phyloP scores from a whole-genome alignment of 2,797 vertebrate species.

The Gymnoscopelus microlampas region DNA sequence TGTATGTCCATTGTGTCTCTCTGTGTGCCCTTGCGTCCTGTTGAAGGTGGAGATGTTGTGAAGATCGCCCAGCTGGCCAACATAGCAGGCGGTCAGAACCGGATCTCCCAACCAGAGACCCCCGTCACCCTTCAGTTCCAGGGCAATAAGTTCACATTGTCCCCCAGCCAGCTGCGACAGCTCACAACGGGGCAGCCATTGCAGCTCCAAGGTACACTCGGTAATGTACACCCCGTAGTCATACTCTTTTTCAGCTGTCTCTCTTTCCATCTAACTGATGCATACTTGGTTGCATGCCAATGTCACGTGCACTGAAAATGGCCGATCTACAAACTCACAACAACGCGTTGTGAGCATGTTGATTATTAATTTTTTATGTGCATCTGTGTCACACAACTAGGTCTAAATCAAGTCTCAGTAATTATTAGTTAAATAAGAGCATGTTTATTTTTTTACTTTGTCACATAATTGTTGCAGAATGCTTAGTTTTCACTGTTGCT shows the following conservation, averaged over 20 bases:
- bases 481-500: too few relatives aligned
- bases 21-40: constrained; percentile 18
- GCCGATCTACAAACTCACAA: too few relatives aligned
- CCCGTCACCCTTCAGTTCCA: constrained; percentile 98
- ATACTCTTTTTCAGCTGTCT: constrained; percentile 25
- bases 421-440: background rate
- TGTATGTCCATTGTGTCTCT: background rate
- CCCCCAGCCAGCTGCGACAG: constrained; percentile 96
- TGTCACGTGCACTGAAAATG: too few relatives aligned
- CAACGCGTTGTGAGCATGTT: constrained; percentile 1
- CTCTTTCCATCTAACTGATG: background rate
- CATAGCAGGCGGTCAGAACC: constrained; percentile 86
- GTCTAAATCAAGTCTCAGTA: background rate
- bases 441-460: background rate
- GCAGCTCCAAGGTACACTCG: constrained; percentile 94
- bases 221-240: constrained; percentile 70
- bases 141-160: constrained; percentile 97
- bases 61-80: constrained; percentile 91
- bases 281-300: too few relatives aligned
- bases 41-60: constrained; percentile 89
- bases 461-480: background rate
- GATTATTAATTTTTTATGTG: background rate
- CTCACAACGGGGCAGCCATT: constrained; percentile 96
- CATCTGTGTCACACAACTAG: background rate
- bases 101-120: constrained; percentile 89